Evolutionary conservation across 2,888 invertebrate species (phyloP).

Genomic region (Clivina fossor): DNA sequence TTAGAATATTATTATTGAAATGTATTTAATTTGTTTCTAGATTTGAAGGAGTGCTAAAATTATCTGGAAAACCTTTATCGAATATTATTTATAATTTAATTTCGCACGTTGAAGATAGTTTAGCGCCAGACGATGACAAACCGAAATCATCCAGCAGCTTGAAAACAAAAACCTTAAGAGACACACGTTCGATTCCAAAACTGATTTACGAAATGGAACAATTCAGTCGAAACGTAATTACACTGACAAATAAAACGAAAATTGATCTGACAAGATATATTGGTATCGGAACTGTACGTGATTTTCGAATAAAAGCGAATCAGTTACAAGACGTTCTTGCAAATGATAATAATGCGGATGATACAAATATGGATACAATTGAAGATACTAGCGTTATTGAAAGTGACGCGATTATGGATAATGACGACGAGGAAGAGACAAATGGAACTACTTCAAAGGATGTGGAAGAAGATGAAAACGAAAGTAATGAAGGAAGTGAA

Average conservation of each 20-base stretch:
- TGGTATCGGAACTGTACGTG: slow-evolving; percentile 64
- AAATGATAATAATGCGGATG: too few relatives aligned
- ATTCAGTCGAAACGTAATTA: slow-evolving; percentile 61
- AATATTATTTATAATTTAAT: slow-evolving; percentile 61
- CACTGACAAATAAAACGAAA: slow-evolving; percentile 63
- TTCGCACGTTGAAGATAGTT: slow-evolving; percentile 59
- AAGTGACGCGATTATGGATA: too few relatives aligned
- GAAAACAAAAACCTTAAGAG: slow-evolving; percentile 59
- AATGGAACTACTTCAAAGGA: too few relatives aligned
- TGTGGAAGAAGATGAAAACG: too few relatives aligned
- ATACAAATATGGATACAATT: too few relatives aligned
- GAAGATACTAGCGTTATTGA: too few relatives aligned
- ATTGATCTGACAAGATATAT: slow-evolving; percentile 59
- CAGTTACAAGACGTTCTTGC: too few relatives aligned
- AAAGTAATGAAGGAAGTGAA: too few relatives aligned
- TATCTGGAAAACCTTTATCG: slow-evolving; percentile 63
- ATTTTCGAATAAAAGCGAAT: slow-evolving; percentile 64
- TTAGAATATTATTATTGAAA: not conserved
- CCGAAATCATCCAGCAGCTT: slow-evolving; percentile 44
- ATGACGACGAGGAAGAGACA: too few relatives aligned
- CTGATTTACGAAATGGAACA: slow-evolving; percentile 67
- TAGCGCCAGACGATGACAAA: slow-evolving; percentile 48
- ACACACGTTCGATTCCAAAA: slow-evolving; percentile 65
- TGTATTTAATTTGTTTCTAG: too few relatives aligned
- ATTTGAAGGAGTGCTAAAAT: slow-evolving; percentile 59